Evolutionary conservation across 2,113 vertebrate species (phyloP).

Genomic region (Sorex araneus): DNA sequence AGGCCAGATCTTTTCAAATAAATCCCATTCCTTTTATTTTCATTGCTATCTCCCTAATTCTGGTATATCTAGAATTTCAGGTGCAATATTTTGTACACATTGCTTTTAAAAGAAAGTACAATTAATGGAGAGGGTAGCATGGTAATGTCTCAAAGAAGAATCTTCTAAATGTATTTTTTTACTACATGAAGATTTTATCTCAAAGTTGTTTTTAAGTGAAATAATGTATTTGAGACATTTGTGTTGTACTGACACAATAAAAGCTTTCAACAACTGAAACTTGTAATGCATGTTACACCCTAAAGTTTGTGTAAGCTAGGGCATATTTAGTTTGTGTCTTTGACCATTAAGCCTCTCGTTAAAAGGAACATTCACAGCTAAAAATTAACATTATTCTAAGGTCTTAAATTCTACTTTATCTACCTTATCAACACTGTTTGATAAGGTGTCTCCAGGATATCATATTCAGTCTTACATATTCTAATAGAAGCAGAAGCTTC

Average conservation of each 20-base stretch:
- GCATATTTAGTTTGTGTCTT: not conserved
- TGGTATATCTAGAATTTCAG: rapidly evolving
- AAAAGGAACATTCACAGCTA: not conserved
- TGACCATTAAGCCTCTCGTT: not conserved
- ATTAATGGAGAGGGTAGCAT: not conserved
- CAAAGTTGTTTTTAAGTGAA: not conserved
- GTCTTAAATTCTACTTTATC: not conserved
- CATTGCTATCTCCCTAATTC: not conserved
- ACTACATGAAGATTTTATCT: not conserved
- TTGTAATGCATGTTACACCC: not conserved
- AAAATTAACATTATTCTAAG: not conserved
- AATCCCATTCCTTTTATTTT: not conserved
- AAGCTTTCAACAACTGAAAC: not conserved
- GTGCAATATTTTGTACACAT: not conserved
- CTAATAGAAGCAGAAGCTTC: not conserved
- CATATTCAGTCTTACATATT: not conserved
- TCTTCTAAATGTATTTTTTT: not conserved
- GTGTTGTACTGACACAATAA: not conserved
- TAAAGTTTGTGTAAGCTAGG: not conserved
- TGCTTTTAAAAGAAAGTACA: not conserved
- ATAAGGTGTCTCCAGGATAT: not conserved
- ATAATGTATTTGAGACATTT: not conserved
- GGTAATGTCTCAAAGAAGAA: not conserved
- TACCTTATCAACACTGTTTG: not conserved
- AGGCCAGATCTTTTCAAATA: not conserved